Percentiles rank a stretch among this genome's conserved stretches.
Conservation (phyloP, 2,113 vertebrate genomes). For the Penelope pileata region DNA sequence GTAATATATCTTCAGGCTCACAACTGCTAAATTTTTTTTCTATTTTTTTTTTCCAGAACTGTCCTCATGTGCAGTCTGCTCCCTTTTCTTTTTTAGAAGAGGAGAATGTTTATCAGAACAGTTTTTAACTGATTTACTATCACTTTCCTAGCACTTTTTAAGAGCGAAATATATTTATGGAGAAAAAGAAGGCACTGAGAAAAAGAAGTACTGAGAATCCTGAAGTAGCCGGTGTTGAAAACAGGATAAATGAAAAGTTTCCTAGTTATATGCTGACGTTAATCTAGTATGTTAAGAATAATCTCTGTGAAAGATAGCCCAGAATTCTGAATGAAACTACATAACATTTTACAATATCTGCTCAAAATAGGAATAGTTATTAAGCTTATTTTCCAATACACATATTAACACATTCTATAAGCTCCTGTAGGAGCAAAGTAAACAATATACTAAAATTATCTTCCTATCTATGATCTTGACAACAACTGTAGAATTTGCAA, state of each 20-base stretch:
- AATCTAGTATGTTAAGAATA: background rate
- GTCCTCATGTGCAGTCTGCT: background rate
- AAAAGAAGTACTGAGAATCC: background rate
- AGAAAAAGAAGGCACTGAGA: background rate
- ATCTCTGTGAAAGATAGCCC: background rate
- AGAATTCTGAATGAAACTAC: background rate
- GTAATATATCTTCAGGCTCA: background rate
- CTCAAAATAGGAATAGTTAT: background rate
- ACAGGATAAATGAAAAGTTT: background rate
- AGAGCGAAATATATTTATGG: background rate
- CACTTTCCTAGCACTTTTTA: background rate
- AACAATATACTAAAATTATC: background rate
- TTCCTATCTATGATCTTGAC: background rate
- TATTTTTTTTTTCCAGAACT: constrained; percentile 31
- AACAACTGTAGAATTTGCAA: background rate
- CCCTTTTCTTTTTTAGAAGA: constrained; percentile 19
- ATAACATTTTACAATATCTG: background rate
- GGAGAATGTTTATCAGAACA: background rate
- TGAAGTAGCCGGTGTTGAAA: background rate
- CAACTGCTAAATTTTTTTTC: background rate
- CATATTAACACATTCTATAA: background rate
- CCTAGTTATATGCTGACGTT: background rate
- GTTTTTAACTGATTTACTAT: constrained; percentile 21
- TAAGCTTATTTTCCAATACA: background rate
- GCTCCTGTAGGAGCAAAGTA: background rate